Evolutionary conservation across 2,797 vertebrate genomes (phyloP).

Genomic region (Rhynchotus rufescens): DNA sequence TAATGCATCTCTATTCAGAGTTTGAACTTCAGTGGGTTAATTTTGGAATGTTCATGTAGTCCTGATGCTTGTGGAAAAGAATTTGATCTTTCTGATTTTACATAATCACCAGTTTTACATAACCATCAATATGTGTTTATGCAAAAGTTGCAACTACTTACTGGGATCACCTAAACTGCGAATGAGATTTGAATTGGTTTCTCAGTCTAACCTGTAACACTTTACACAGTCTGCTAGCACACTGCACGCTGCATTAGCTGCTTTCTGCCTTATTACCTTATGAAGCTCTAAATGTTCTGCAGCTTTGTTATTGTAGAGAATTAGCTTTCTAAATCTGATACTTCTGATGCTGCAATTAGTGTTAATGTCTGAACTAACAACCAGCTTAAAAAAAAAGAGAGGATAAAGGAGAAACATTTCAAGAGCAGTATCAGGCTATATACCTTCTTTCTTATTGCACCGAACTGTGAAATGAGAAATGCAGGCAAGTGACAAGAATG

Average conservation of each 20-base stretch:
- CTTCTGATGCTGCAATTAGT: conserved; percentile 35
- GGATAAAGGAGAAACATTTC: conserved; percentile 2
- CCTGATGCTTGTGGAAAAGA: not conserved
- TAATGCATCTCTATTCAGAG: not conserved
- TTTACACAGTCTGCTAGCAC: not conserved
- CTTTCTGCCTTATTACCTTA: conserved; percentile 47
- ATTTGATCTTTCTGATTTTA: conserved; percentile 2
- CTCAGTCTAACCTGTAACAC: not conserved
- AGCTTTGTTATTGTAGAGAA: not conserved
- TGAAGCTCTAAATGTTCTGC: conserved; percentile 34
- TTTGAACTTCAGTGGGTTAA: not conserved
- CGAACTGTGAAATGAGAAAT: not conserved
- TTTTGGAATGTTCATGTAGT: not conserved
- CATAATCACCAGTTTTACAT: not conserved
- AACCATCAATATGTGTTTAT: not conserved
- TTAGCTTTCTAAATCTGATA: conserved; percentile 41
- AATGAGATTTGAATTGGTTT: conserved; percentile 29
- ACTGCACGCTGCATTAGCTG: conserved; percentile 22
- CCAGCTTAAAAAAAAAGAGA: not conserved
- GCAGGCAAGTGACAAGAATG: not conserved
- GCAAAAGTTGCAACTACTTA: conserved; percentile 8
- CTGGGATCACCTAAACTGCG: conserved; percentile 2
- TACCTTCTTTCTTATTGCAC: not conserved
- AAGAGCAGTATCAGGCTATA: not conserved
- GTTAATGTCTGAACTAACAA: conserved; percentile 36